Percentiles rank a stretch among this genome's conserved stretches.
phyloP scores from a whole-genome alignment of 2,113 vertebrate genomes.

The Eulacestoma nigropectus region DNA sequence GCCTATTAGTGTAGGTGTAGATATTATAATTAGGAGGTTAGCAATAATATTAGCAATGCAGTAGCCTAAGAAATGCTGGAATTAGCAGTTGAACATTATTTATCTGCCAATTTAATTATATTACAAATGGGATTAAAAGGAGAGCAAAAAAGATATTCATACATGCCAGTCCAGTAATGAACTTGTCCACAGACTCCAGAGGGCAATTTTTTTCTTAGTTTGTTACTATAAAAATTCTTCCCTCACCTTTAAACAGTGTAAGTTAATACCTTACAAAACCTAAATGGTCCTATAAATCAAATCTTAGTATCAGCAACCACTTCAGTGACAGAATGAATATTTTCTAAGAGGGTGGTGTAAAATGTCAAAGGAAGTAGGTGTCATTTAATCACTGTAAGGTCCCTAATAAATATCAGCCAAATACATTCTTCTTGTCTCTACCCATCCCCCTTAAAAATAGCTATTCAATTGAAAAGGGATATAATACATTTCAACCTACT shows the following conservation, averaged over 20 bases:
- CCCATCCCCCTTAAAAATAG: neutral
- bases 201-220: neutral
- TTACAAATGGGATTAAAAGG: neutral
- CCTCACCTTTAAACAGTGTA: neutral
- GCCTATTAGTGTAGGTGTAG: neutral
- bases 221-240: neutral
- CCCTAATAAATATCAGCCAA: slow-evolving; percentile 9
- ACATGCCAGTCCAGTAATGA: neutral
- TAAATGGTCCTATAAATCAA: neutral
- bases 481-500: slow-evolving; percentile 4
- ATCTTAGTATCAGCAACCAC: neutral
- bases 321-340: neutral
- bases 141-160: neutral
- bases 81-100: neutral
- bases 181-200: neutral
- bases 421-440: neutral
- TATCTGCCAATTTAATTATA: neutral
- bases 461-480: neutral
- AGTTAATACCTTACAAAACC: neutral
- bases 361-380: neutral
- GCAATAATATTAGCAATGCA: neutral
- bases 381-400: neutral
- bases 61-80: neutral
- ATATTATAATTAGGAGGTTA: neutral
- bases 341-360: neutral